Evolutionary conservation across 2,888 invertebrate species (phyloP), one percentile per base, ranked within the genome.

Genomic region (Bedellia somnulentella): DNA sequence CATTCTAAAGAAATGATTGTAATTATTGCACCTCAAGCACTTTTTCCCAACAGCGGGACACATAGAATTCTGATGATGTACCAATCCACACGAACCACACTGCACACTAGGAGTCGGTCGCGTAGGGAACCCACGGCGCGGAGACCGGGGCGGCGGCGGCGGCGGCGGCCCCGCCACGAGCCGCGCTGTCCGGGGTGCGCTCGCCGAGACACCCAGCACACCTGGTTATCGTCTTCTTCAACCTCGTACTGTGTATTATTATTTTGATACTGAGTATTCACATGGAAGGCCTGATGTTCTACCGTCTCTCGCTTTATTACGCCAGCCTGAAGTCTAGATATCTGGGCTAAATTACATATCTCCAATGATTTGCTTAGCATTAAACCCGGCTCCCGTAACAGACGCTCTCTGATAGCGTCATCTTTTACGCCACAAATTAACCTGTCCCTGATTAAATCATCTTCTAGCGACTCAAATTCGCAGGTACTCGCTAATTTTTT

Each of bases 401-500:
- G 18, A 3, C 30, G 15, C 25, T 30, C 30, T 9, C 30, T n/a
- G 13, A 30, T 17, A 9, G 25, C 17, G 18, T 14, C 13, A 16
- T 30, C 30, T 4, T 5, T 22, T 4, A 30, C 10, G 3, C 31
- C 31, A 14, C 31, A 31, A 10, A 31, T 31, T 5, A 31, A 16
- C 6, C 26, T 16, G 11, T 27, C 27, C 15, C 27, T 6, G 2
- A 31, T 23, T 6, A 31, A 16, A 15, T 27, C 31, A 11, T 26
- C 21, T 15, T 22, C 21, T 13, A 31, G 11, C 6, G 26, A 21
- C 22, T 31, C 14, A 13, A 31, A 31, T 22, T 31, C 31, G 8
- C 31, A 31, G 2, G n/a, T 21, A 3, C 15, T 10, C 6, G 31
- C 31, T 13, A 31, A 15, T 15, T 31, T 31, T 3, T 21, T 26